Percentiles rank a stretch among this genome's conserved stretches.
Evolutionary conservation across 2,113 vertebrate genomes (phyloP).

Genomic region (Brachyhypopomus occidentalis): DNA sequence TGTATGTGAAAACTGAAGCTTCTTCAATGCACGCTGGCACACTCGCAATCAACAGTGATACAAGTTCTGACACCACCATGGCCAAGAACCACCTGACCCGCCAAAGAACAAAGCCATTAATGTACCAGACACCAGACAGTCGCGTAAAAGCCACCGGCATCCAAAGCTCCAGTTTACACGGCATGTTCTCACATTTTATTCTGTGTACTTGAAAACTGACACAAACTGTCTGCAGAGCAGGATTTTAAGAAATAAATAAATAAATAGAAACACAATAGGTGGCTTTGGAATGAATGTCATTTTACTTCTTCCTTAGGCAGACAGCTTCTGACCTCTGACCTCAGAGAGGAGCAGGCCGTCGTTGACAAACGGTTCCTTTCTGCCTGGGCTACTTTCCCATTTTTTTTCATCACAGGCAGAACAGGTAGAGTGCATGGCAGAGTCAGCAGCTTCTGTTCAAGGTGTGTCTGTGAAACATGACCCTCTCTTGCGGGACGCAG

Average conservation of each 20-base stretch:
- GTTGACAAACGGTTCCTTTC: slow-evolving; percentile 32
- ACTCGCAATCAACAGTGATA: not conserved
- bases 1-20: not conserved
- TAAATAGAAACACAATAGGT: not conserved
- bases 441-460: slow-evolving; percentile 8
- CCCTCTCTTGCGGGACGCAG: slow-evolving; percentile 2
- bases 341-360: slow-evolving; percentile 1
- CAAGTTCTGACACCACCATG: not conserved
- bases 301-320: slow-evolving; percentile 22
- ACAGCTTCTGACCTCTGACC: slow-evolving; percentile 17
- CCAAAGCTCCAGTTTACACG: slow-evolving; percentile 10
- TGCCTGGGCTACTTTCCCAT: slow-evolving; percentile 10
- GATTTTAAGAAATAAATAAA: not conserved
- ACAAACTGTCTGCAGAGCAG: slow-evolving; percentile 22
- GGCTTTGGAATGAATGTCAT: slow-evolving; percentile 33
- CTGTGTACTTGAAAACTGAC: slow-evolving; percentile 9
- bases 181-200: slow-evolving; percentile 19
- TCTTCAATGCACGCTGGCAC: not conserved
- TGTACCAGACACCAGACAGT: not conserved
- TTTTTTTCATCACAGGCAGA: not conserved
- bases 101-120: not conserved
- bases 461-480: slow-evolving; percentile 5
- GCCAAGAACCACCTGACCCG: not conserved
- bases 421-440: not conserved
- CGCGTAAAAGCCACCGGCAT: not conserved